Evolutionary conservation across 2,797 vertebrate species (phyloP).

Genomic region (Anguilla anguilla): DNA sequence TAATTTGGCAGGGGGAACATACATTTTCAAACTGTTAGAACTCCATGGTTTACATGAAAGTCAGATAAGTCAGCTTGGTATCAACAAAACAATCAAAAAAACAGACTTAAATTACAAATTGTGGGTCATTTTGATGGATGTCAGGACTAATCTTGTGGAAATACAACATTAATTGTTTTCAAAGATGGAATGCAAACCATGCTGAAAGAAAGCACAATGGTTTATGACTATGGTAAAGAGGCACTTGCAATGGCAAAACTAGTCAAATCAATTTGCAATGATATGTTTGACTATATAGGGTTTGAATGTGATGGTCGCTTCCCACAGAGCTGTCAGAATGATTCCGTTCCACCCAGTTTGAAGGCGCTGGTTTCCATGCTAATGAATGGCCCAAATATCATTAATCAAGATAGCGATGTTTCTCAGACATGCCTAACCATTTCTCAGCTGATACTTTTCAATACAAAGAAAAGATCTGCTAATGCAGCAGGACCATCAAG

Average conservation of each 20-base stretch:
- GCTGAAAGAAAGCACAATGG: no score
- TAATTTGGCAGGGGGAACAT: neutral
- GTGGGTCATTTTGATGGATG: neutral
- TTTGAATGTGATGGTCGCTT: no score
- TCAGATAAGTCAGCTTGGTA: neutral
- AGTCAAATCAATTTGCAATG: no score
- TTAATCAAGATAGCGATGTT: neutral
- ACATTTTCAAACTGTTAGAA: neutral
- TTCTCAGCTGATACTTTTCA: conserved; percentile 4
- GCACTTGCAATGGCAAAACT: no score
- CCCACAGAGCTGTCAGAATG: neutral
- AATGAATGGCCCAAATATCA: neutral
- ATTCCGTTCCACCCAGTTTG: neutral
- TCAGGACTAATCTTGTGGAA: neutral
- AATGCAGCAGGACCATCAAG: neutral
- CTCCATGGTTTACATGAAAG: neutral
- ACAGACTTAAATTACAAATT: neutral
- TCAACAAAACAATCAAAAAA: neutral
- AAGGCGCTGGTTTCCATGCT: conserved; percentile 1
- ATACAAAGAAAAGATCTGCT: neutral
- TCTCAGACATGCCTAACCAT: neutral
- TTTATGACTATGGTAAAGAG: no score
- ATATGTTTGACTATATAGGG: no score
- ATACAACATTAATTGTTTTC: neutral
- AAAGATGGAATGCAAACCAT: no score